Base-by-base conservation (phyloP, 2,888 invertebrate genomes). In the Biston betularia region DNA sequence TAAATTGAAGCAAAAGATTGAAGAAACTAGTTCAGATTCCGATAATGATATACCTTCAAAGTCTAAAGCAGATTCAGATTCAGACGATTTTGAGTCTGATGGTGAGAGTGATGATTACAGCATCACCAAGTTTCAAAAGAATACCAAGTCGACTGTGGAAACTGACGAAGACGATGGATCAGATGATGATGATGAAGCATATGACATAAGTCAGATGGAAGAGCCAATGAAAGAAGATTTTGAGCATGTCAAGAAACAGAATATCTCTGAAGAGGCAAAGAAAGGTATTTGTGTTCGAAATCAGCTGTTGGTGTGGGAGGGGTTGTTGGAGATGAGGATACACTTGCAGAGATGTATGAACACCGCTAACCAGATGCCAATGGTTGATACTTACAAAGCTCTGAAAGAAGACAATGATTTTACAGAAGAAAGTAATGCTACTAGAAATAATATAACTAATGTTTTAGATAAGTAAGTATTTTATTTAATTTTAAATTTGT, bases 311-410 rank as follows among this genome's bases (percentile, higher is more conserved):
- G 82, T 98, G 1, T 99, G 98, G 98, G 98, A 99, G 84, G 96
- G 95, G 63, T 85, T 99, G 6, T 85, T 99, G 34, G 98, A 99
- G 89, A 94, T 96, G 83, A 95, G 99, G 73, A 98, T 99, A 76
- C 97, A 97, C 81, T 87, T 98, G 34, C 98, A 99, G 85, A 97
- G 98, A 84, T 95, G 97, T 78, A 85, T 98, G 59, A 89, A 95
- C 50, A 94, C 95, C 12, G 95, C 96, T 0, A 98, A 98, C 86
- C 96, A 96, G 82, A 94, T 98, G 88, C 98, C 98, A 0, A 95
- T 96, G 75, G 83, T 89, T 24, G 94, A 95, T 8, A 83, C 82
- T 7, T 95, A 95, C 76, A 80, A 88, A 10, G 78, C 90, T 55
- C 88, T 95, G 44, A 90, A 84, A 69, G 83, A 89, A 0, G 92